These are phyloP conservation scores for Eumacrocentrus americanus DNA, from an alignment of 2,888 invertebrate species.

Conservation along the genomic window DNA sequence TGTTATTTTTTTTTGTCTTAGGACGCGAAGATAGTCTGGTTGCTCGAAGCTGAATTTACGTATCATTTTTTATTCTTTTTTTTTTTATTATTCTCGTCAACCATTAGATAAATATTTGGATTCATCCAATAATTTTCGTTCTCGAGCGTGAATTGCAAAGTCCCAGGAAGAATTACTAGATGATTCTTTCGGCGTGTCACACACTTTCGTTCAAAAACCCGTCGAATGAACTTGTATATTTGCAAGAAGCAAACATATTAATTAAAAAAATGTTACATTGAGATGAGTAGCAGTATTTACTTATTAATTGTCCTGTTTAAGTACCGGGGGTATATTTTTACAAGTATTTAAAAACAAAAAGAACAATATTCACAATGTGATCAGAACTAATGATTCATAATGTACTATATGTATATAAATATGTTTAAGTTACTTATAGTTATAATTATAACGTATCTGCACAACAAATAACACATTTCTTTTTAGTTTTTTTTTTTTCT, in stretches of 20 bases:
- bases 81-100: conserved; percentile 5
- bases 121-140: too few species aligned
- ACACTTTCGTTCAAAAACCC: neutral
- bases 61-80: conserved; percentile 25
- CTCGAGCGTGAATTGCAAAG: too few species aligned
- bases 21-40: conserved; percentile 39
- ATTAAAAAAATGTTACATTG: neutral
- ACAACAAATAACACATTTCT: conserved; percentile 27
- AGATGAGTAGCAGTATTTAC: neutral
- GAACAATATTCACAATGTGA: neutral
- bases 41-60: conserved; percentile 36
- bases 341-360: conserved; percentile 30
- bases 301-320: conserved; percentile 26
- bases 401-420: conserved; percentile 31
- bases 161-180: too few species aligned
- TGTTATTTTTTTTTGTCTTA: conserved; percentile 31
- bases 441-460: conserved; percentile 28
- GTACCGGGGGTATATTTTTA: conserved; percentile 32
- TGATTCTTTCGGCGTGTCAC: neutral
- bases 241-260: neutral
- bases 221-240: conserved; percentile 4
- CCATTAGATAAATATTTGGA: neutral
- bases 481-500: neutral
- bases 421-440: conserved; percentile 27
- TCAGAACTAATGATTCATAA: conserved; percentile 9